Evolutionary conservation across 2,113 vertebrate genomes (phyloP), one percentile per base, ranked within the genome.

Genomic region (Egretta garzetta): DNA sequence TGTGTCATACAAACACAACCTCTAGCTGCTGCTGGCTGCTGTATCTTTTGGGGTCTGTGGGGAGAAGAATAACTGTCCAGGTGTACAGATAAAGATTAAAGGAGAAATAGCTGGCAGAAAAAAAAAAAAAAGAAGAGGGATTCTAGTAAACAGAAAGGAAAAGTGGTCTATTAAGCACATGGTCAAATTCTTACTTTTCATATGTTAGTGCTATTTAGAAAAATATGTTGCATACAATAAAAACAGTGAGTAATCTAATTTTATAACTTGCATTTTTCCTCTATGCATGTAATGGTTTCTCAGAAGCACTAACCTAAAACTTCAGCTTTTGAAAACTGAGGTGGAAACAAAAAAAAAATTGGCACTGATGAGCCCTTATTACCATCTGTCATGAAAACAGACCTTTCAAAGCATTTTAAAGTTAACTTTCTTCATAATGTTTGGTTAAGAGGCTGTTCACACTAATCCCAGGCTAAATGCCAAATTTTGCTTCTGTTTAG

Each of bases 351-450:
- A 96, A 96, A 96, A 58, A 41, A 90, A 84, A 66, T 95, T 91
- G 96, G 96, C 95, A 80, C 86, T 96, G 96, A 96, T 91, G 96
- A 96, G 45, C 95, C 93, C 93, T 97, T 91, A 74, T 84, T 94
- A 97, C 97, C 94, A 95, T 97, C 96, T 93, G 96, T 95, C 97
- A 95, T 72, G 95, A 94, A 96, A 97, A 96, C 74, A 97, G 97
- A 95, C 96, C 98, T 97, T 97, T 96, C 96, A 97, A 95, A 94
- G 92, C 94, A 45, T 95, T 95, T 94, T 86, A 73, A 97, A 95
- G 96, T 97, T 95, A 93, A 91, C 96, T 97, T 97, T 97, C 86
- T 97, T 91, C 93, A 23, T 96, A 86, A 77, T 96, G 97, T 95
- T 96, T 81, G 96, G 93, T 89, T 92, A 93, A 91, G 91, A 97